These are phyloP conservation scores for Agrotis puta DNA, from an alignment of 2,888 invertebrate genomes.

Conservation along the genomic window DNA sequence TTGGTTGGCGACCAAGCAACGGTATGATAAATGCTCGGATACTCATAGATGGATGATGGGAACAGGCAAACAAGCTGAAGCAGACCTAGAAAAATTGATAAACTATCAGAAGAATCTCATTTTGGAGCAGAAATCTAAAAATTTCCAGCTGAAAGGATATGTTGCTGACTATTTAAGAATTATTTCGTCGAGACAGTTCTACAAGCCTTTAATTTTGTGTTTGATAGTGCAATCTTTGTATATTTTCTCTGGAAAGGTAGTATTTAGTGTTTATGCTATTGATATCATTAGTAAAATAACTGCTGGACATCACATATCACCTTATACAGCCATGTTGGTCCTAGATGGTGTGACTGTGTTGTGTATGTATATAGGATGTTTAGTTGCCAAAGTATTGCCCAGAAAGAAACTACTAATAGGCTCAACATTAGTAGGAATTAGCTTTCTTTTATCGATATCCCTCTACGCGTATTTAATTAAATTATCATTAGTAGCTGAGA, in stretches of 20 bases:
- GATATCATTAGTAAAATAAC: constrained; percentile 72
- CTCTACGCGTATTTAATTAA: constrained; percentile 49
- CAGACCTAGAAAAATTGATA: constrained; percentile 51
- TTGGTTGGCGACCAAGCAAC: constrained; percentile 60
- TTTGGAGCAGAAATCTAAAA: constrained; percentile 22
- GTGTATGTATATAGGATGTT: constrained; percentile 51
- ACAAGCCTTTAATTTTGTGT: constrained; percentile 46
- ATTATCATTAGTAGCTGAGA: constrained; percentile 36
- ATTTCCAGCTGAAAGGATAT: constrained; percentile 31
- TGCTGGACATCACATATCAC: constrained; percentile 43
- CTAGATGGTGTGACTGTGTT: constrained; percentile 54
- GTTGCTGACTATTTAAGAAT: constrained; percentile 25
- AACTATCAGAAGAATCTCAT: constrained; percentile 45
- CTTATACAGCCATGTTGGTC: constrained; percentile 54
- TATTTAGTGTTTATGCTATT: constrained; percentile 66
- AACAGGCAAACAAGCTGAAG: constrained; percentile 43
- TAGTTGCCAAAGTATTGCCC: constrained; percentile 40
- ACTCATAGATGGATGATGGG: constrained; percentile 66
- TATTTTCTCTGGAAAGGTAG: constrained; percentile 54
- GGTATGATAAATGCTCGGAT: constrained; percentile 41
- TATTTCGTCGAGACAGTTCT: constrained; percentile 33
- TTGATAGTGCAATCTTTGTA: constrained; percentile 43
- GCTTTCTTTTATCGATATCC: constrained; percentile 54
- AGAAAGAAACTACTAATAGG: constrained; percentile 47
- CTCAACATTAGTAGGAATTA: constrained; percentile 44